Conservation (phyloP, 2,113 vertebrate species). For the Colistium nudipinnis region DNA sequence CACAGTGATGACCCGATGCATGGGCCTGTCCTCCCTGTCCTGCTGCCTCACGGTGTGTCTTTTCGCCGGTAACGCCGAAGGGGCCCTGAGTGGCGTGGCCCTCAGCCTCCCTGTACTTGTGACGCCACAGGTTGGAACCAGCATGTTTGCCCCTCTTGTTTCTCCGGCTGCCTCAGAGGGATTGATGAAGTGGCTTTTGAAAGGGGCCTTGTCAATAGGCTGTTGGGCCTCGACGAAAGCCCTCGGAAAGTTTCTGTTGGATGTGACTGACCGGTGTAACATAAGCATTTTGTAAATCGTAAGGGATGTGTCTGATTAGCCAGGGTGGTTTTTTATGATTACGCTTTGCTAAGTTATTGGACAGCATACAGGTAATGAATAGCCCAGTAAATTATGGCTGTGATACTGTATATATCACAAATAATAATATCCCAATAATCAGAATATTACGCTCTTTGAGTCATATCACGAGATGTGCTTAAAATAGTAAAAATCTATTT, state of each 20-base stretch:
- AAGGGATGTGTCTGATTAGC: conserved; percentile 1
- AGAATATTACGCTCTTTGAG: not conserved
- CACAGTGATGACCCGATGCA: conserved; percentile 72
- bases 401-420: not conserved
- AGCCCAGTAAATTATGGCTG: not conserved
- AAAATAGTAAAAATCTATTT: not conserved
- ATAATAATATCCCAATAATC: not conserved
- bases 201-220: conserved; percentile 69
- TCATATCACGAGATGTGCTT: not conserved
- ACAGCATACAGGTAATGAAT: no score
- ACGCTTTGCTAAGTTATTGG: no score
- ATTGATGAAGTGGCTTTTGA: conserved; percentile 67
- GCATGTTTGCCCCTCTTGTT: conserved; percentile 38
- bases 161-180: conserved; percentile 51
- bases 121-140: conserved; percentile 25
- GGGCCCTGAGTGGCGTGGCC: conserved; percentile 71
- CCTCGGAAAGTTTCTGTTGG: conserved; percentile 70
- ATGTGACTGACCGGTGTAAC: conserved; percentile 61
- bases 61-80: conserved; percentile 74
- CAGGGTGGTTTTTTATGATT: no score
- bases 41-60: conserved; percentile 80
- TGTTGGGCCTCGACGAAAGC: conserved; percentile 74
- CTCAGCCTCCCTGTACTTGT: conserved; percentile 76
- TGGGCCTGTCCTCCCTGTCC: conserved; percentile 77
- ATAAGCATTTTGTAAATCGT: conserved; percentile 21